Conservation (phyloP, 2,113 vertebrate species). For the Oenanthe oenanthe region DNA sequence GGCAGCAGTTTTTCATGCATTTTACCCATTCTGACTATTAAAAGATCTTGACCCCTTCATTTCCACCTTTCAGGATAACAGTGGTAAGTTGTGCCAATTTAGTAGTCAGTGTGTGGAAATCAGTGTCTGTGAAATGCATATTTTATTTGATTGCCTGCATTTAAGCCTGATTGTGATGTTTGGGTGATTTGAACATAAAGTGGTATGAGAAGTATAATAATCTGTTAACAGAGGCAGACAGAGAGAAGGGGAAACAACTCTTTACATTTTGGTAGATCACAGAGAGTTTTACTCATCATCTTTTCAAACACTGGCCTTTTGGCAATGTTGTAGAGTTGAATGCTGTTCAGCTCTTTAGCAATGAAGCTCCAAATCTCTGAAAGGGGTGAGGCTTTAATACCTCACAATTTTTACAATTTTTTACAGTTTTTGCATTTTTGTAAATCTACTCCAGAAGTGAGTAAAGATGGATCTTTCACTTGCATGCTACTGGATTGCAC, state of each 20-base stretch:
- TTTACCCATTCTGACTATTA: conserved; percentile 68
- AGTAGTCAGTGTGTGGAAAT: conserved; percentile 56
- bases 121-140: conserved; percentile 51
- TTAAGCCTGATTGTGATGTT: conserved; percentile 68
- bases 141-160: conserved; percentile 75
- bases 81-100: conserved; percentile 71
- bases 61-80: conserved; percentile 58
- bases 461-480: neutral
- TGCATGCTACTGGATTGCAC: neutral
- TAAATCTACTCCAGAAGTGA: neutral
- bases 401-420: neutral
- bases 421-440: neutral
- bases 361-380: neutral
- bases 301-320: neutral
- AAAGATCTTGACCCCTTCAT: conserved; percentile 76
- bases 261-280: neutral
- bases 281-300: neutral
- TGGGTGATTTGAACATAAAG: conserved; percentile 20
- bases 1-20: conserved; percentile 37
- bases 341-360: neutral
- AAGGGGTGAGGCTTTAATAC: neutral
- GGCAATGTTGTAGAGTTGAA: neutral
- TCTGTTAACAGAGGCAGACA: conserved; percentile 33
- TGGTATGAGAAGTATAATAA: neutral
- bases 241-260: neutral